Conservation (phyloP, 2,113 vertebrate species). For the Hirundichthys speculiger region DNA sequence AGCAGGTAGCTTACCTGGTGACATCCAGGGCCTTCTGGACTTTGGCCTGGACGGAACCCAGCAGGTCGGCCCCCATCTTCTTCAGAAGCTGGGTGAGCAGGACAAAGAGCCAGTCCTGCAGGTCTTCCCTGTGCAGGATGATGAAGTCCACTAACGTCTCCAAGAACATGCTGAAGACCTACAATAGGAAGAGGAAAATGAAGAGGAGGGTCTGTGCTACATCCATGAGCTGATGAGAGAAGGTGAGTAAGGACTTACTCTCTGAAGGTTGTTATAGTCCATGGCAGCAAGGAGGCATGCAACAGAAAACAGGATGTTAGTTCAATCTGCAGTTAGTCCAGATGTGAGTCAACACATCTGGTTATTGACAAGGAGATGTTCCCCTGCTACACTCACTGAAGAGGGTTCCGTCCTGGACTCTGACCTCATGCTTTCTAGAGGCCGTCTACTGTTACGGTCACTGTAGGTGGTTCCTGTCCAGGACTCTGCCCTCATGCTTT, state of each 20-base stretch:
- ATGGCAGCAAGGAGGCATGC: background rate
- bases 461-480: no score
- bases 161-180: slow-evolving; percentile 98
- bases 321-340: background rate
- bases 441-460: no score
- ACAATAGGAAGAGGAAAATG: background rate
- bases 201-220: background rate
- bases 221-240: background rate
- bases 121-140: slow-evolving; percentile 94
- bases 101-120: slow-evolving; percentile 99
- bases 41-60: slow-evolving; percentile 98
- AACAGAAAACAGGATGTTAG: background rate
- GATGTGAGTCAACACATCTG: background rate
- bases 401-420: no score
- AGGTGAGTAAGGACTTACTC: background rate
- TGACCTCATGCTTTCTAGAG: no score
- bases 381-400: no score
- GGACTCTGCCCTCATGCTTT: no score
- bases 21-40: slow-evolving; percentile 97
- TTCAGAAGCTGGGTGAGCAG: slow-evolving; percentile 97
- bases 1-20: slow-evolving; percentile 92
- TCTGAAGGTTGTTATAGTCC: background rate
- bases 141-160: slow-evolving; percentile 98
- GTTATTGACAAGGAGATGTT: no score
- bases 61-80: slow-evolving; percentile 97